These are phyloP conservation scores for Melieria omissa DNA, from an alignment of 2,888 invertebrate species.

Conservation along the genomic window DNA sequence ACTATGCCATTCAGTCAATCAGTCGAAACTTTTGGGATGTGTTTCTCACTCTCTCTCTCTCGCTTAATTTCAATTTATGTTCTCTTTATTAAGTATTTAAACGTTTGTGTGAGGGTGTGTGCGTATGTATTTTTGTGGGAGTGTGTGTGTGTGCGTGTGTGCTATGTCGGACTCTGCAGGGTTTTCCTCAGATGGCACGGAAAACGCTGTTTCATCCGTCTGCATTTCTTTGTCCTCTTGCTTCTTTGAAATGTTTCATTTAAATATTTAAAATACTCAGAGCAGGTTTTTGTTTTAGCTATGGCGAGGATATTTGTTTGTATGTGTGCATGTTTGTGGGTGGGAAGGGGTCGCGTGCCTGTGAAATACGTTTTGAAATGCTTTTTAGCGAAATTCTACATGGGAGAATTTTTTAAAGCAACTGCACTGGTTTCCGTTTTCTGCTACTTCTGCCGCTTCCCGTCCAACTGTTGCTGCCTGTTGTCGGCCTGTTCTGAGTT, in stretches of 20 bases:
- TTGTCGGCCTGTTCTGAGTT: no score
- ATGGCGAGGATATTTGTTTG: background rate
- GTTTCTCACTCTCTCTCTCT: constrained; percentile 41
- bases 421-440: constrained; percentile 45
- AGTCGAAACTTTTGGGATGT: constrained; percentile 63
- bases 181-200: background rate
- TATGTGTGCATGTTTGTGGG: background rate
- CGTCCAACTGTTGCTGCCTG: no score
- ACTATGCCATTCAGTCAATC: constrained; percentile 63
- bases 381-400: constrained; percentile 50
- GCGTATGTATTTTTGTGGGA: no score
- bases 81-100: no score
- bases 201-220: background rate
- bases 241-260: background rate
- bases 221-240: constrained; percentile 3
- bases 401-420: constrained; percentile 51
- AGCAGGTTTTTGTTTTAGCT: background rate
- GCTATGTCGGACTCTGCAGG: no score
- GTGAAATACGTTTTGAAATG: constrained; percentile 13
- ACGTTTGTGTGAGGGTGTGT: background rate
- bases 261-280: background rate
- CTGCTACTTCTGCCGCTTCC: no score
- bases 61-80: background rate
- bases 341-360: background rate
- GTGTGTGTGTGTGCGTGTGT: no score